Base-by-base conservation (phyloP, 2,113 vertebrate genomes). In the Jacana jacana region DNA sequence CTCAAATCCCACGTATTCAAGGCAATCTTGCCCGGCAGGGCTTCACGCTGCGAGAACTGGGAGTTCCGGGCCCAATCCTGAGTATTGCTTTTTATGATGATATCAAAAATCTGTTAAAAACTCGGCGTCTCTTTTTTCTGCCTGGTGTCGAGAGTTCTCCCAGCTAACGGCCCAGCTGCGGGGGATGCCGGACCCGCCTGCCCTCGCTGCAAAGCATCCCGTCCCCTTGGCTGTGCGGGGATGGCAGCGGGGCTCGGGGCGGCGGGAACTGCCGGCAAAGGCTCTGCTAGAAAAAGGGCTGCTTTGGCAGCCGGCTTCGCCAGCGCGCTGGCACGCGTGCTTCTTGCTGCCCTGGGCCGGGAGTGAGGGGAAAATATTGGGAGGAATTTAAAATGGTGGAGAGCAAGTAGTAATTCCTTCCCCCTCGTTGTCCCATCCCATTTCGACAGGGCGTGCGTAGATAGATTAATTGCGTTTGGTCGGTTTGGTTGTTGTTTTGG, bases 51-150 rank as follows among this genome's bases (percentile, higher is more conserved):
- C 20, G 39, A 81, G 75, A 78, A 25, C 78, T 33, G 22, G 24
- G 81, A 39, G 69, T 86, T 93, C 93, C 27, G 91, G 87, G 86
- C 93, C 44, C 39, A 81, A 91, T 96, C 93, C 81, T 30, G 55
- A 42, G 81, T 18, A 13, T 69, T 65, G 65, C 80, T 93, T 94
- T 86, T 88, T 73, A 71, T 66, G 94, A 82, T 42, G 76, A 87
- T 90, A 79, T 17, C 27, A 81, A 24, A 64, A 96, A 95, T 81
- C 57, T 70, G 75, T 60, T 79, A 86, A 77, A 77, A 79, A 78
- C 75, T 86, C 31, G 1, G 71, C 33, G 23, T 64, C 86, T 81
- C 86, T 66, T 91, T 91, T 94, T 92, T 83, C 87, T 71, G 65
- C 37, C 81, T 94, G 15, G 2, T 66, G 57, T n/a, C 84, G 40